Conservation (phyloP, 1,140 invertebrate genomes). For the Maniola jurtina region DNA sequence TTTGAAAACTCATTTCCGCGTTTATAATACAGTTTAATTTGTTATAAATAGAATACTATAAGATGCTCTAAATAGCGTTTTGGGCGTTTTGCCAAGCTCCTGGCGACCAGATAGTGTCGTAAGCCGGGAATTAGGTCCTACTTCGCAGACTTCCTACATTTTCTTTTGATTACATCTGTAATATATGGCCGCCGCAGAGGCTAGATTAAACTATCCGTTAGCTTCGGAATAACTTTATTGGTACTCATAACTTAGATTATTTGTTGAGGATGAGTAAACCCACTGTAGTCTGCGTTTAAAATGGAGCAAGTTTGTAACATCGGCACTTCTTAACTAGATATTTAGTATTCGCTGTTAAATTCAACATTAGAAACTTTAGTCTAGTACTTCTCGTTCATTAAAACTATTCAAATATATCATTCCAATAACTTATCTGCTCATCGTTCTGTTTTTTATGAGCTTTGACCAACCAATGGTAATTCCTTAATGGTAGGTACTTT, state of each 20-base stretch:
- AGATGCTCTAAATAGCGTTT: constrained; percentile 36
- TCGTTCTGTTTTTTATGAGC: too few species aligned
- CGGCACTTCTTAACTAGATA: not conserved
- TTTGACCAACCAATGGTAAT: too few species aligned
- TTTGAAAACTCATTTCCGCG: not conserved
- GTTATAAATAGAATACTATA: constrained; percentile 39
- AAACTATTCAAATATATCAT: too few species aligned
- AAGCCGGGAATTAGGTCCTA: constrained; percentile 37
- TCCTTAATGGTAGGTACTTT: too few species aligned
- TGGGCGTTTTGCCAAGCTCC: constrained; percentile 41
- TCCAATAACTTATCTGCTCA: too few species aligned
- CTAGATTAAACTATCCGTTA: constrained; percentile 15
- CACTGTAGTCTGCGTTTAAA: too few species aligned
- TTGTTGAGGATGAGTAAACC: not conserved
- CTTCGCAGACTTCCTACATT: constrained; percentile 40
- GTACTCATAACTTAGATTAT: not conserved
- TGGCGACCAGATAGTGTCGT: constrained; percentile 37
- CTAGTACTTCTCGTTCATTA: too few species aligned
- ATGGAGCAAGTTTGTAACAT: not conserved
- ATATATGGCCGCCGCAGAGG: constrained; percentile 21
- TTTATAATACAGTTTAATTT: constrained; percentile 31
- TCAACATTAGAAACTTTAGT: too few species aligned
- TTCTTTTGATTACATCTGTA: constrained; percentile 44
- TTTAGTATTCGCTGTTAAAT: too few species aligned
- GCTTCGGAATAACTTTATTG: constrained; percentile 11